Conservation (phyloP, 2,888 invertebrate species). For the Chloromyia formosa region DNA sequence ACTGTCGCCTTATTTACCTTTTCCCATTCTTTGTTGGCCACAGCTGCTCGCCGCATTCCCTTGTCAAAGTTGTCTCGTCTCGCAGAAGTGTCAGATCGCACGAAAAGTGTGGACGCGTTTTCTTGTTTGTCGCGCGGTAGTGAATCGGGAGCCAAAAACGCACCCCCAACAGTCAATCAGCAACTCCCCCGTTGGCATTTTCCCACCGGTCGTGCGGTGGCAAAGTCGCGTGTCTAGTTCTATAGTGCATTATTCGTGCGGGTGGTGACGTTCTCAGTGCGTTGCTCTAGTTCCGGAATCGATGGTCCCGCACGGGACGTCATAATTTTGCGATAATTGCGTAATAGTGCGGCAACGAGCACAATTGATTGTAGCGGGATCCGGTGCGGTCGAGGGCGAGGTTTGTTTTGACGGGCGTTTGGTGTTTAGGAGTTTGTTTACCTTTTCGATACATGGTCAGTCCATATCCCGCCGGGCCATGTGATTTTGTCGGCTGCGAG, state of each 20-base stretch:
- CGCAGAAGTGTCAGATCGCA: slow-evolving; percentile 36
- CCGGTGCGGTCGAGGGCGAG: neutral
- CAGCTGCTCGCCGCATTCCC: neutral
- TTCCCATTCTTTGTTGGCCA: neutral
- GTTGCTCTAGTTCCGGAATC: neutral
- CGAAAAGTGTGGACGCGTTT: slow-evolving; percentile 30
- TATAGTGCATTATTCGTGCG: neutral
- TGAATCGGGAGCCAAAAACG: neutral
- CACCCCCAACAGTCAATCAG: too few relatives aligned
- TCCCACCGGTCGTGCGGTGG: slow-evolving; percentile 1
- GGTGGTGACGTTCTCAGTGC: too few relatives aligned
- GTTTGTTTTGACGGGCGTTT: slow-evolving; percentile 38
- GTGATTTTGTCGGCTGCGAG: slow-evolving; percentile 6
- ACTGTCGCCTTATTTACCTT: neutral
- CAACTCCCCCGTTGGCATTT: neutral
- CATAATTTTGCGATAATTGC: slow-evolving; percentile 19
- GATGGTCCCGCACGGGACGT: neutral
- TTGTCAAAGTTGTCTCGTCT: slow-evolving; percentile 20
- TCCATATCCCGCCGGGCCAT: neutral
- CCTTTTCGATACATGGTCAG: neutral
- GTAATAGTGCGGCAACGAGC: neutral
- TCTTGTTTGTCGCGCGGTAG: neutral
- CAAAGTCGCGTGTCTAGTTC: neutral
- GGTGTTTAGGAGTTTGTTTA: slow-evolving; percentile 28
- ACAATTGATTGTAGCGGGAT: neutral